Base-by-base conservation (phyloP, 2,888 invertebrate species). In the Rhamphomyia laevipes region DNA sequence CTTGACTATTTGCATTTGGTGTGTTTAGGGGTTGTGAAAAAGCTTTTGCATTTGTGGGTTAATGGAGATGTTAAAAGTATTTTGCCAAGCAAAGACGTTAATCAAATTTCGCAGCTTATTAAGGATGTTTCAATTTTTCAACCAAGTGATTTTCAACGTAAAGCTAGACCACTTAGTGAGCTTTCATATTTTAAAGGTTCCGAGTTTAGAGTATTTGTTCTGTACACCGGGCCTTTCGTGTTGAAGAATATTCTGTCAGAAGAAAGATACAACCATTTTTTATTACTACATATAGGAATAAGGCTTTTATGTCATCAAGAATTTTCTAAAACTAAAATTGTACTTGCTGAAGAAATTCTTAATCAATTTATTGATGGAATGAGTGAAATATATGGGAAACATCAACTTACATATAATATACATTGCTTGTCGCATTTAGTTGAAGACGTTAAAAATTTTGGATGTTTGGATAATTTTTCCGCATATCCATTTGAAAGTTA, bases 191-290 rank as follows among this genome's bases (percentile, higher is more conserved):
- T 54, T 50, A 59, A 61, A 51, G 57, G 56, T 13, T 56, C 57
- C 12, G 38, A 45, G 12, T 38, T 21, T 13, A 21, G 45, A 38
- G 18, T 21, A 10, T 45, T 45, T 37, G 30, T 61, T 33, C 48
- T 60, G n/a, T 58, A 61, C 43, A 50, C 51, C 30, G 61, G 59
- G 15, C 51, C 55, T 9, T 45, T 60, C 15, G 53, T 58, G 31
- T 51, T 59, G 37, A 51, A 53, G 48, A 43, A 48, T 21, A 31
- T 53, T 40, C 21, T 58, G 37, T 42, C 30, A 33, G 44, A 49
- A 41, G 18, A 52, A 33, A 47, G 53, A 27, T 52, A 55, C 41
- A 48, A 50, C 17, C 56, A 58, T 49, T 57, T 59, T 47, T 27
- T 59, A 16, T 38, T 51, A 35, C 48, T 59, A 27, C 52, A 49